A percentile compares a stretch with the other conserved stretches of the same genome.
phyloP scores from a whole-genome alignment of 2,113 vertebrate genomes.

The Odocoileus hemionus region DNA sequence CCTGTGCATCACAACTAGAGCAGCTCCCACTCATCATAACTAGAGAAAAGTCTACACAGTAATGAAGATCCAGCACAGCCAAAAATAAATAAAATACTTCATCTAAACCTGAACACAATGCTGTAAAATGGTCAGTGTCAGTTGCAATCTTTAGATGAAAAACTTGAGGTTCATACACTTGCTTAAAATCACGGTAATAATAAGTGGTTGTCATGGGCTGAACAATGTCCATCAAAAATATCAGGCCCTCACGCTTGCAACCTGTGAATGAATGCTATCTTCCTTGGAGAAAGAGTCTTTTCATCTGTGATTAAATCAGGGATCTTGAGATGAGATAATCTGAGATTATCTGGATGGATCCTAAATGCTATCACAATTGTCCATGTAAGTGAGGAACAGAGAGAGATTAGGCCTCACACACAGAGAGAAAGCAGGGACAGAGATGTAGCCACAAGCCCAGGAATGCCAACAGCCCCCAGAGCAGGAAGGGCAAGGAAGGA shows the following conservation, averaged over 20 bases:
- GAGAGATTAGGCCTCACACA: neutral
- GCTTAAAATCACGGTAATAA: neutral
- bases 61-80: too few species aligned
- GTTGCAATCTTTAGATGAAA: neutral
- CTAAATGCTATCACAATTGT: neutral
- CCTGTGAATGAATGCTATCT: neutral
- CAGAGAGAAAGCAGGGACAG: neutral
- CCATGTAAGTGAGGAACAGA: neutral
- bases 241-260: neutral
- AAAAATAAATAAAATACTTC: neutral
- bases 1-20: too few species aligned
- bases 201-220: neutral
- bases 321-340: neutral
- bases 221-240: neutral
- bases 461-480: neutral
- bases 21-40: too few species aligned
- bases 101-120: neutral
- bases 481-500: neutral
- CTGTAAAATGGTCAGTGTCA: neutral
- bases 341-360: neutral
- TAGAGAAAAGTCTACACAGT: too few species aligned
- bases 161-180: neutral
- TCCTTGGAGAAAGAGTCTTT: neutral
- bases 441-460: neutral
- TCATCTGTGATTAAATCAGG: neutral